These are phyloP conservation scores for Pararge aegeria DNA, from an alignment of 1,140 invertebrate species.

Conservation along the genomic window DNA sequence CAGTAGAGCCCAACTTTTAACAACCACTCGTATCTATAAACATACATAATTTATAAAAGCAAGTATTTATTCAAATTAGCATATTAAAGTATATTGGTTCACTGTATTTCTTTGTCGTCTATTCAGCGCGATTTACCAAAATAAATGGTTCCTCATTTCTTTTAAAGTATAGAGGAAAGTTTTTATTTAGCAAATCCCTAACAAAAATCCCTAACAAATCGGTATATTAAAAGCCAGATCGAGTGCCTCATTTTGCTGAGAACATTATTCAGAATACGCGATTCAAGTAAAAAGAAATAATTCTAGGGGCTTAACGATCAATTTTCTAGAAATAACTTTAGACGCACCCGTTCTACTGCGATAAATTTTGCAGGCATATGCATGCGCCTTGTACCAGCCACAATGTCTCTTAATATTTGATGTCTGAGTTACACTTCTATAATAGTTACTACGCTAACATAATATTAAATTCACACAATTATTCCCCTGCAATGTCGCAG, in stretches of 20 bases:
- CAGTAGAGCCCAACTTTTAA: too few relatives aligned
- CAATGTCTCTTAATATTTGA: slow-evolving; percentile 64
- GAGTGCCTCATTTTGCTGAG: slow-evolving; percentile 2
- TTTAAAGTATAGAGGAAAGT: not conserved
- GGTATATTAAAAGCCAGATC: slow-evolving; percentile 1
- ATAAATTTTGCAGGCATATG: slow-evolving; percentile 57
- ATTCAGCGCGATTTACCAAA: not conserved
- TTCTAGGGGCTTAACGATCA: slow-evolving; percentile 39
- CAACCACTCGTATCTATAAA: too few relatives aligned
- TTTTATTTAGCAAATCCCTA: not conserved
- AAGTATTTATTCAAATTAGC: too few relatives aligned
- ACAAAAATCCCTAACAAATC: not conserved
- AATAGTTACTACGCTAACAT: slow-evolving; percentile 46
- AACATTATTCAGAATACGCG: slow-evolving; percentile 2
- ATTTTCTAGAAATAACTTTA: slow-evolving; percentile 61
- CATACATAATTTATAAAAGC: too few relatives aligned
- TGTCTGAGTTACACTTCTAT: slow-evolving; percentile 63
- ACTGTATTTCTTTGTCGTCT: too few relatives aligned
- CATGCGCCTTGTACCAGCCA: slow-evolving; percentile 34
- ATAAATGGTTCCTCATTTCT: slow-evolving; percentile 1
- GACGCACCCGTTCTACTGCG: slow-evolving; percentile 42
- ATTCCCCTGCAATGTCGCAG: slow-evolving; percentile 7
- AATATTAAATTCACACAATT: slow-evolving; percentile 56
- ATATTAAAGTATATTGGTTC: too few relatives aligned
- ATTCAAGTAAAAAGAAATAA: slow-evolving; percentile 3